These are phyloP conservation scores for Prunella fulvescens DNA, from an alignment of 2,113 vertebrate genomes.

Conservation along the genomic window DNA sequence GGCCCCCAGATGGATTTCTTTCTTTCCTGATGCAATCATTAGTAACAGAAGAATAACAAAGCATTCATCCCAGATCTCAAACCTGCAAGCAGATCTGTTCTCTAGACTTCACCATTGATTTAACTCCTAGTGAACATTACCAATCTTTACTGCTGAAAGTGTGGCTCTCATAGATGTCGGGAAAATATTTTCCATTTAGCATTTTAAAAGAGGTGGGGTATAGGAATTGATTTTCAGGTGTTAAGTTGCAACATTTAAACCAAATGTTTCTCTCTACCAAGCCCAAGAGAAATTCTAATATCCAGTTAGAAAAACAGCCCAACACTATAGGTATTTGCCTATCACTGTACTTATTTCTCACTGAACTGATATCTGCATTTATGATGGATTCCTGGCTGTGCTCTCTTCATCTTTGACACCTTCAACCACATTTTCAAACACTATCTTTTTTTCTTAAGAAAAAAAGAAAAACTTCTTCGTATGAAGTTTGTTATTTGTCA, in stretches of 20 bases:
- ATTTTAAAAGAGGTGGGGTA: neutral
- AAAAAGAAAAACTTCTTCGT: neutral
- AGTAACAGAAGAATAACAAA: slow-evolving; percentile 38
- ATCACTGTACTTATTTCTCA: neutral
- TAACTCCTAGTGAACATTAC: slow-evolving; percentile 61
- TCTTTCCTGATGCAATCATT: slow-evolving; percentile 24
- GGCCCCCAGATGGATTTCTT: slow-evolving; percentile 44
- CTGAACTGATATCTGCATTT: neutral
- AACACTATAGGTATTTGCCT: neutral
- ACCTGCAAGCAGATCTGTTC: slow-evolving; percentile 48
- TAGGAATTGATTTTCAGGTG: slow-evolving; percentile 11
- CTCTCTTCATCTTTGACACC: neutral
- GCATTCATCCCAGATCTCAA: slow-evolving; percentile 10
- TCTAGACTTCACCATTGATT: neutral
- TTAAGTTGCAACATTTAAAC: neutral
- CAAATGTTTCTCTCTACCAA: neutral
- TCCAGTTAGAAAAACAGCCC: neutral
- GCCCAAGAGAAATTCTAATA: neutral
- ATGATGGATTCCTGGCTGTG: neutral
- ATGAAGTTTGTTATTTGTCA: neutral
- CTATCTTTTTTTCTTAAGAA: neutral
- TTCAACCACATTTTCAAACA: neutral
- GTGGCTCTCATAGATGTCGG: neutral
- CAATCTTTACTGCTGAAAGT: neutral
- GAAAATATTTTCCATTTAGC: neutral